phyloP scores from a whole-genome alignment of 2,113 vertebrate genomes.

The Myanophis thanlyinensis region DNA sequence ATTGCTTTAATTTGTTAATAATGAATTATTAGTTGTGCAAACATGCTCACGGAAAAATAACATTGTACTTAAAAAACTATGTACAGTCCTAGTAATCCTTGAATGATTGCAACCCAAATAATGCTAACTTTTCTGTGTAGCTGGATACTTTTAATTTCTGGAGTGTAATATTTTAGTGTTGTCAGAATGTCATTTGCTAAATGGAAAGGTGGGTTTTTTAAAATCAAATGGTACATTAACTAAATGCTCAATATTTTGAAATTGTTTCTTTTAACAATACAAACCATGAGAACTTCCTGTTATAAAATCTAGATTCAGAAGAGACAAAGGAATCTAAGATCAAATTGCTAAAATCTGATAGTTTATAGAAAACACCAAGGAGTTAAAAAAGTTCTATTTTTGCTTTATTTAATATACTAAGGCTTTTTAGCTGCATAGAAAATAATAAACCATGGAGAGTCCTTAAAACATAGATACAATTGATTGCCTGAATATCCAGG shows the following conservation, averaged over 20 bases:
- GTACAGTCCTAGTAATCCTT: background rate
- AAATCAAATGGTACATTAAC: background rate
- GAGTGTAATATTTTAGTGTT: background rate
- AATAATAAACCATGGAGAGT: background rate
- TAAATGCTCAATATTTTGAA: background rate
- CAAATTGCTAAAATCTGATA: background rate
- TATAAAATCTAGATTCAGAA: background rate
- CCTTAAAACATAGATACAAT: background rate
- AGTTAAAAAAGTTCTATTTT: background rate
- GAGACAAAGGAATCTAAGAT: background rate
- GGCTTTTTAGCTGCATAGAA: background rate
- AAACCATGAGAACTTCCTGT: background rate
- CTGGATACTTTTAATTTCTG: background rate
- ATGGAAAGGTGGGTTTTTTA: background rate
- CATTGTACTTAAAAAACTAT: background rate
- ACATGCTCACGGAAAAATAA: background rate
- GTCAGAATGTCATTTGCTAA: background rate
- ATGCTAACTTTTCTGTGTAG: background rate
- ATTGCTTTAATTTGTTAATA: background rate
- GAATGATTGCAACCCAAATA: background rate
- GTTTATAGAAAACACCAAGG: background rate
- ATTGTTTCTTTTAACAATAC: background rate
- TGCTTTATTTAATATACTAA: background rate
- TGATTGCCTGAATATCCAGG: background rate
- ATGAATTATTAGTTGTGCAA: slow-evolving; percentile 7